A percentile compares a stretch with the other conserved stretches of the same genome.
Conservation (phyloP, 2,888 invertebrate species). For the Bombyx huttoni region DNA sequence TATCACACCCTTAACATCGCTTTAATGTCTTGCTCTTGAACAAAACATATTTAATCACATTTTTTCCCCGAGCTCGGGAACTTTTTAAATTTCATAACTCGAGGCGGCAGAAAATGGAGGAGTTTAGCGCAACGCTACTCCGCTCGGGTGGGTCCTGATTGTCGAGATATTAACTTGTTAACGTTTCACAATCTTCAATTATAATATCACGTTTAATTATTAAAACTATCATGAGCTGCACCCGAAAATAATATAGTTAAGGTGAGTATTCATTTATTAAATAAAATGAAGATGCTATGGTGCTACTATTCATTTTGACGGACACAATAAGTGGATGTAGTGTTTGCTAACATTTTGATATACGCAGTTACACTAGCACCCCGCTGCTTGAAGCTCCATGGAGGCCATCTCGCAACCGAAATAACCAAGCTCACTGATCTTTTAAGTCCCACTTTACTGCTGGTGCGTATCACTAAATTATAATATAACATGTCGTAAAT, state of each 20-base stretch:
- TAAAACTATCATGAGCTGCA: too few species aligned
- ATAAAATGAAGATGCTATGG: too few species aligned
- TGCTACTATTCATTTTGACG: neutral
- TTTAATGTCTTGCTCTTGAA: constrained; percentile 73
- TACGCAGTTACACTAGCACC: constrained; percentile 8
- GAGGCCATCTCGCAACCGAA: constrained; percentile 11
- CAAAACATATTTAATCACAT: constrained; percentile 75
- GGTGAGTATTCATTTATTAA: too few species aligned
- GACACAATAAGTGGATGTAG: neutral
- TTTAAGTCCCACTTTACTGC: constrained; percentile 65
- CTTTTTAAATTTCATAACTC: constrained; percentile 65
- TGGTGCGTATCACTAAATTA: constrained; percentile 61
- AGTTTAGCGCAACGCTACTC: constrained; percentile 12
- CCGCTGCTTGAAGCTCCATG: constrained; percentile 4
- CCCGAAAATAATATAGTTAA: too few species aligned
- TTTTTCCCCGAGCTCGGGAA: constrained; percentile 53
- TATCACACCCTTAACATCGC: constrained; percentile 74
- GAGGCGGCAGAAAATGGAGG: constrained; percentile 15
- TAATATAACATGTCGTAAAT: constrained; percentile 71
- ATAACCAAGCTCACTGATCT: constrained; percentile 42
- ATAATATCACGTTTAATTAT: too few species aligned
- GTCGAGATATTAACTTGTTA: neutral
- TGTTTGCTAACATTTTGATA: neutral
- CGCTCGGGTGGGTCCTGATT: neutral
- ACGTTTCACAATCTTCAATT: neutral